Conservation (phyloP, 2,797 vertebrate species). For the Aldrovandia affinis region DNA sequence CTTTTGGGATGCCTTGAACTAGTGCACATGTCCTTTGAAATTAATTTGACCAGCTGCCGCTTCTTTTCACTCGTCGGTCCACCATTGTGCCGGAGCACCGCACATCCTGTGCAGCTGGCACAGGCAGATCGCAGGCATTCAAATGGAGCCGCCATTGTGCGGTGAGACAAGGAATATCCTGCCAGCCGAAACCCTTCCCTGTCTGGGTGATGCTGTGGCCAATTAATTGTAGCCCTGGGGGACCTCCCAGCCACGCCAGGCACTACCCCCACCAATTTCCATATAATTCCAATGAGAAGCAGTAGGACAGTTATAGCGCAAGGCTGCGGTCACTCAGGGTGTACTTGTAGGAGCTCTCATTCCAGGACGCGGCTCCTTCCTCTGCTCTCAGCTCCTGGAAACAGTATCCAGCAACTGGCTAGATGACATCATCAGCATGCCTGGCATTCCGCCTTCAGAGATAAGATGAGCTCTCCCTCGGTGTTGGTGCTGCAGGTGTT, state of each 20-base stretch:
- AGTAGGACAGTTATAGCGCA: conserved; percentile 9
- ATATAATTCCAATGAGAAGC: neutral
- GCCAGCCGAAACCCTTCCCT: too few species aligned
- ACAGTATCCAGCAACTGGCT: conserved; percentile 52
- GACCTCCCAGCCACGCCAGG: neutral
- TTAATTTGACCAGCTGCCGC: neutral
- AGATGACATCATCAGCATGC: conserved; percentile 61
- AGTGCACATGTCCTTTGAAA: conserved; percentile 16
- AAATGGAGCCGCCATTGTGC: too few species aligned
- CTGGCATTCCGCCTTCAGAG: conserved; percentile 30
- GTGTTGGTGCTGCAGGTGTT: conserved; percentile 59
- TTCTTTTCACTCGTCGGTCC: conserved; percentile 15
- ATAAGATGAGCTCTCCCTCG: conserved; percentile 56
- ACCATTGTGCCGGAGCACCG: too few species aligned
- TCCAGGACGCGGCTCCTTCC: conserved; percentile 1
- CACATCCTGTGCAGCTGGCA: too few species aligned
- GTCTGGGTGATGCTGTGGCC: too few species aligned
- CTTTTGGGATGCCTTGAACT: neutral
- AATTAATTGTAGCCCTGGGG: too few species aligned
- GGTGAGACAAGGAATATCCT: too few species aligned
- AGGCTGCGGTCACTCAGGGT: neutral
- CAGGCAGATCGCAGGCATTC: too few species aligned
- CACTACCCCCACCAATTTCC: neutral
- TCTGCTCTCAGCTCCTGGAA: neutral
- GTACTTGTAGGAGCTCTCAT: neutral